Conservation (phyloP, 2,888 invertebrate species). For the Limnephilus rhombicus region DNA sequence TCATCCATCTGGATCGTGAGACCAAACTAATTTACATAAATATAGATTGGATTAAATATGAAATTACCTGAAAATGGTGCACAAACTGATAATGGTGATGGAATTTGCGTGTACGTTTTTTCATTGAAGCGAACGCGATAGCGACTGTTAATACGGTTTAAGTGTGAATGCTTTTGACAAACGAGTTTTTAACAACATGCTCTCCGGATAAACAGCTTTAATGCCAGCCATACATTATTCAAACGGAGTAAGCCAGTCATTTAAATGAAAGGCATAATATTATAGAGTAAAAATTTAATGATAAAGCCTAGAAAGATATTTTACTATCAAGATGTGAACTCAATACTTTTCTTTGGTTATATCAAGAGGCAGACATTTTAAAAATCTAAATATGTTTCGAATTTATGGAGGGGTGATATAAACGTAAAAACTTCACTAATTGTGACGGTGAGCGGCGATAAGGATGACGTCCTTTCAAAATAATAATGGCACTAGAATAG, state of each 20-base stretch:
- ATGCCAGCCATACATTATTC: neutral
- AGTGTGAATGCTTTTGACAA: conserved; percentile 1
- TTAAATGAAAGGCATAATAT: neutral
- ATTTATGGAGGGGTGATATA: neutral
- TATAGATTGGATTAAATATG: neutral
- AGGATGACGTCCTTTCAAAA: neutral
- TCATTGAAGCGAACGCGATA: neutral
- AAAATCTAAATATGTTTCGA: neutral
- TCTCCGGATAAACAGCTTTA: neutral
- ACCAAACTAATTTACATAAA: neutral
- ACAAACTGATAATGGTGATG: conserved; percentile 10
- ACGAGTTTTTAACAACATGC: neutral
- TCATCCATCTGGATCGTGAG: neutral
- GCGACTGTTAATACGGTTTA: neutral
- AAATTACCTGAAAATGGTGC: conserved; percentile 3
- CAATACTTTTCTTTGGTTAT: neutral
- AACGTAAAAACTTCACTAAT: neutral
- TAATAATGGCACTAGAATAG: neutral
- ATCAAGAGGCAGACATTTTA: neutral
- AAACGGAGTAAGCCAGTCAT: neutral
- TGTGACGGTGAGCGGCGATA: neutral
- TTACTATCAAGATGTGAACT: neutral
- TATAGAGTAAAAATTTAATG: neutral
- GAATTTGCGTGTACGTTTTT: conserved; percentile 11
- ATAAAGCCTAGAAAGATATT: neutral